Base-by-base conservation (phyloP, 2,797 vertebrate genomes). In the Triplophysa bombifrons region DNA sequence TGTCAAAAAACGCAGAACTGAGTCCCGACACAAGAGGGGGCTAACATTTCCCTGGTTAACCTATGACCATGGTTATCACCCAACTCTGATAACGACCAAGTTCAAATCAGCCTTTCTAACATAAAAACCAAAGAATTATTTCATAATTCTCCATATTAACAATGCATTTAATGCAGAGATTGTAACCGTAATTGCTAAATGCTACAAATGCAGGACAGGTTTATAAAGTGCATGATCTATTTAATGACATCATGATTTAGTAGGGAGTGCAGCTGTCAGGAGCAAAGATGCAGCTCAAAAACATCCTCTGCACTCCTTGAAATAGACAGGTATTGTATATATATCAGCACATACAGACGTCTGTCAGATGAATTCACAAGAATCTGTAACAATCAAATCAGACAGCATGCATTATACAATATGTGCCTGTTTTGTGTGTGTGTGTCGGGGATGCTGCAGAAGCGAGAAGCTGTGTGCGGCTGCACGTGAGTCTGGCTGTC, bases 401-500 rank as follows among this genome's bases (percentile, higher is more conserved):
- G 27, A 25, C 34, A 38, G 65, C 44, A 74, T 20, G 38, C 58
- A 16, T 25, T 64, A 27, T 48, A 53, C 70, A 64, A 41, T 75
- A 14, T 48, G 82, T 72, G 64, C 22, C 41, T 22, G 9, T 46
- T 48, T 51, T 71, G 56, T 50, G 44, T 55, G 53, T 72, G 64
- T 79, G 84, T 82, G 63, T 41, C 25, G 44, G 69, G 17, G 55
- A 19, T 75, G 74, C 67, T 80, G 70, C 27, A 38, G 25, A 44
- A 64, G 65, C 19, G 63, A 19, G 27, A 64, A 63, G 63, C 82
- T 61, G 68, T 68, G 80, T 69, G 65, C 20, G 71, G 71, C 81
- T 81, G 74, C 46, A 83, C 12, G 72, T 22, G 83, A 76, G 85
- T 60, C 83, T 81, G 74, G 86, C 89, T 92, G 91, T 86, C 82